These are phyloP conservation scores for Lasioglossum figueresi DNA, from an alignment of 2,888 invertebrate species.

Conservation along the genomic window DNA sequence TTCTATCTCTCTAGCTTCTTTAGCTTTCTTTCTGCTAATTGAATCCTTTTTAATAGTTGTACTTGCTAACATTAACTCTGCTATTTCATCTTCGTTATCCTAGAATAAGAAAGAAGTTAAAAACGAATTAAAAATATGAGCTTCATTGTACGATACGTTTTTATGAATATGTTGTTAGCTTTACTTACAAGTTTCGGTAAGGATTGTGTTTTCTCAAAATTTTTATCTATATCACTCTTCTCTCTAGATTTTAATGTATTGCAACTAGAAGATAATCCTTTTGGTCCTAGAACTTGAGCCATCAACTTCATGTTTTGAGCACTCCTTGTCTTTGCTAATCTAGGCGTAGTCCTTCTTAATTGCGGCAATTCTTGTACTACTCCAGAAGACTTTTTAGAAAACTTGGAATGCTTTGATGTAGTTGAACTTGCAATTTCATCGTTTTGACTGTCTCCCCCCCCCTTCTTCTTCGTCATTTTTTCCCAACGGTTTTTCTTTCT, in stretches of 20 bases:
- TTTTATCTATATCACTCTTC: conserved; percentile 71
- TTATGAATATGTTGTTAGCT: neutral
- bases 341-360: conserved; percentile 79
- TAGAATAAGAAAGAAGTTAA: conserved; percentile 58
- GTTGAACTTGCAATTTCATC: conserved; percentile 24
- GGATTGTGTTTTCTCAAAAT: conserved; percentile 59
- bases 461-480: conserved; percentile 26
- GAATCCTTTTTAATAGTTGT: conserved; percentile 84
- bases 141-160: neutral
- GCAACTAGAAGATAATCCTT: conserved; percentile 72
- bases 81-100: conserved; percentile 87
- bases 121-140: neutral
- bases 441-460: conserved; percentile 20
- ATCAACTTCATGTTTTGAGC: conserved; percentile 82
- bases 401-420: conserved; percentile 32
- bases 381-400: conserved; percentile 48
- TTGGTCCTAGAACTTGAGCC: conserved; percentile 78
- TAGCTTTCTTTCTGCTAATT: conserved; percentile 84
- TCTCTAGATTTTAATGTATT: conserved; percentile 70
- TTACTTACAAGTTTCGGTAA: conserved; percentile 63
- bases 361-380: conserved; percentile 68
- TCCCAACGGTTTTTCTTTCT: neutral
- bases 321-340: conserved; percentile 81
- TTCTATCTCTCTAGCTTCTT: conserved; percentile 85
- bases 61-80: conserved; percentile 86